A percentile compares a stretch with the other conserved stretches of the same genome.
Evolutionary conservation across 2,113 vertebrate genomes (phyloP).

Genomic region (Nothobranchius furzeri): DNA sequence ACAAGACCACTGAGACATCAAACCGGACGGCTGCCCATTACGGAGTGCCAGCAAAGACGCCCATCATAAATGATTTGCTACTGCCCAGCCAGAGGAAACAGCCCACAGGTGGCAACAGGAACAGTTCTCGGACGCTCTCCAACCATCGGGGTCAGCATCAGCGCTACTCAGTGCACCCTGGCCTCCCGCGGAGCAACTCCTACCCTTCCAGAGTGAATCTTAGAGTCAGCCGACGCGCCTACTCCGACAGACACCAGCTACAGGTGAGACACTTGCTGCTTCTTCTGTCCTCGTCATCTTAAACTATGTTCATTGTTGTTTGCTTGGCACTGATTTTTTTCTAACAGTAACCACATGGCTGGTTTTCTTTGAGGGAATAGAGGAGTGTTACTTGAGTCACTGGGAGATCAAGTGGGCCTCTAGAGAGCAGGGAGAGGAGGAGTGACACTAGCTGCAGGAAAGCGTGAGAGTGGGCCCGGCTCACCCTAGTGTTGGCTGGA

Average conservation of each 20-base stretch:
- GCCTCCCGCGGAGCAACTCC: slow-evolving; percentile 74
- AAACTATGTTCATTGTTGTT: background rate
- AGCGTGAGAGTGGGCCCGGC: slow-evolving; percentile 37
- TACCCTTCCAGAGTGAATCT: slow-evolving; percentile 77
- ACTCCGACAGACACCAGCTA: slow-evolving; percentile 60
- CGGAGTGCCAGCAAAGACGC: slow-evolving; percentile 76
- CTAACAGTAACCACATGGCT: slow-evolving; percentile 30
- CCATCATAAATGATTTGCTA: slow-evolving; percentile 81
- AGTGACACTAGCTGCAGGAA: slow-evolving; percentile 55
- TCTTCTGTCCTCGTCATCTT: slow-evolving; percentile 1
- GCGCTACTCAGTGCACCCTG: slow-evolving; percentile 46
- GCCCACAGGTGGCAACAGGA: slow-evolving; percentile 67
- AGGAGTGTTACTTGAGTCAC: slow-evolving; percentile 42
- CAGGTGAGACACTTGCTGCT: slow-evolving; percentile 79
- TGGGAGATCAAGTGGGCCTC: slow-evolving; percentile 28
- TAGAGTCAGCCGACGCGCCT: slow-evolving; percentile 60
- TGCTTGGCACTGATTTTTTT: slow-evolving; percentile 24
- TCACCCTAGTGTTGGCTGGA: slow-evolving; percentile 23
- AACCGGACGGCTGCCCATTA: slow-evolving; percentile 67
- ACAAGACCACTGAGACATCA: slow-evolving; percentile 64
- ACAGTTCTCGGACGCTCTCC: slow-evolving; percentile 61
- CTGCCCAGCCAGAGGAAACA: slow-evolving; percentile 57
- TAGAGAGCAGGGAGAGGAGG: slow-evolving; percentile 38
- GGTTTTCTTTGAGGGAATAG: slow-evolving; percentile 29
- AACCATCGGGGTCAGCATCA: slow-evolving; percentile 70